Conservation (phyloP, 2,888 invertebrate species). For the Caenorhabditis afra region DNA sequence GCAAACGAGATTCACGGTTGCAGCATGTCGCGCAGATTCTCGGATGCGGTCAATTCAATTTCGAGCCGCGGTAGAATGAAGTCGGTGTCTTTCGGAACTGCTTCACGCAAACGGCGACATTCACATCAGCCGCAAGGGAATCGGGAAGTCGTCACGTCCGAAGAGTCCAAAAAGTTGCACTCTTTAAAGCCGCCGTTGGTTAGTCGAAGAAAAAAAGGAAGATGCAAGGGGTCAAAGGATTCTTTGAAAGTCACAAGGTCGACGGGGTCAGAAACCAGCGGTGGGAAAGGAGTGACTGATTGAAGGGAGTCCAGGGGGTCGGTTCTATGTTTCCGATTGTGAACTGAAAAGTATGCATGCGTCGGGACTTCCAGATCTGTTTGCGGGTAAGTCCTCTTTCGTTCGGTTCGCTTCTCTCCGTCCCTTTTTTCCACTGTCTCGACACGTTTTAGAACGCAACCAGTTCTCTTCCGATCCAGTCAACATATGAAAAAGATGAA, state of each 20-base stretch:
- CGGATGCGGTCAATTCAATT: slow-evolving; percentile 71
- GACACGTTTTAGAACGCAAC: slow-evolving; percentile 56
- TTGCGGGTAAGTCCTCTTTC: slow-evolving; percentile 40
- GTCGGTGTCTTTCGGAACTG: slow-evolving; percentile 70
- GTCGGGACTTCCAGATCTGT: neutral
- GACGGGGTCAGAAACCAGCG: slow-evolving; percentile 1
- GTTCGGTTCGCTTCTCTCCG: slow-evolving; percentile 33
- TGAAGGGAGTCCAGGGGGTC: neutral
- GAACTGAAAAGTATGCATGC: neutral
- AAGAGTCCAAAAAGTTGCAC: slow-evolving; percentile 69
- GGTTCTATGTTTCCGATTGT: neutral
- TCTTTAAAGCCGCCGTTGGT: slow-evolving; percentile 72
- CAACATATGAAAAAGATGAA: slow-evolving; percentile 62
- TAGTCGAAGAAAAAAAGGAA: slow-evolving; percentile 33
- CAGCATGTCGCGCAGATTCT: slow-evolving; percentile 75
- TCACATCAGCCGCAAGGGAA: slow-evolving; percentile 64
- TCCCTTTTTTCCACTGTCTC: slow-evolving; percentile 17
- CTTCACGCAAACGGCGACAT: slow-evolving; percentile 60
- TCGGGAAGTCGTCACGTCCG: slow-evolving; percentile 60
- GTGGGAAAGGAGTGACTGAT: neutral
- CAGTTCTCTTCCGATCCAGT: slow-evolving; percentile 54
- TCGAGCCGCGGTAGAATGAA: slow-evolving; percentile 63
- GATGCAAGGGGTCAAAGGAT: slow-evolving; percentile 9
- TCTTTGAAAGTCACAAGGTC: slow-evolving; percentile 35
- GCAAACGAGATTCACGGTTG: slow-evolving; percentile 39